Conservation (phyloP, 2,113 vertebrate genomes). For the Dunckerocampus dactyliophorus region DNA sequence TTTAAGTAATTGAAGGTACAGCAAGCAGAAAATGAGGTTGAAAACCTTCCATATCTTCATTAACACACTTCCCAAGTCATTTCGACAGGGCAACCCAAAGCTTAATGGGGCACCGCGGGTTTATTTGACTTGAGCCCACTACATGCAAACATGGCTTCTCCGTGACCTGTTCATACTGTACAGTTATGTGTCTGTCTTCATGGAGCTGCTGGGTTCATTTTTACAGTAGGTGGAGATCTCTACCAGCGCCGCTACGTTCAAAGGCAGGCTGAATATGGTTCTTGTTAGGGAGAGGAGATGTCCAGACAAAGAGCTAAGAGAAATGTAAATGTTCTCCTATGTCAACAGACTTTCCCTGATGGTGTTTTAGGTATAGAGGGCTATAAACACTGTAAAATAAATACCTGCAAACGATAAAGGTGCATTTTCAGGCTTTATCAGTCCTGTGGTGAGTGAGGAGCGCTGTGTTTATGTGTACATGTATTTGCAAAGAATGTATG, state of each 20-base stretch:
- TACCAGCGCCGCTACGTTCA: conserved; percentile 39
- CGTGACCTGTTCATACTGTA: conserved; percentile 55
- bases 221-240: conserved; percentile 26
- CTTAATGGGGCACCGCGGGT: conserved; percentile 33
- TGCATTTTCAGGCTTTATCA: conserved; percentile 52
- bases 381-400: conserved; percentile 60
- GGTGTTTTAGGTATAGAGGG: conserved; percentile 46
- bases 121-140: conserved; percentile 62
- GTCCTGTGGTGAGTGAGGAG: conserved; percentile 18
- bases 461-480: conserved; percentile 21
- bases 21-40: conserved; percentile 6
- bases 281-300: conserved; percentile 56
- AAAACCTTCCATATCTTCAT: conserved; percentile 29
- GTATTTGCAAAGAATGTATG: conserved; percentile 19
- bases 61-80: conserved; percentile 22
- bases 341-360: conserved; percentile 54
- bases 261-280: conserved; percentile 60
- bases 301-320: conserved; percentile 40
- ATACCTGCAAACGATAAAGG: conserved; percentile 58
- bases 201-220: conserved; percentile 28
- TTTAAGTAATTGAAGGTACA: conserved; percentile 20
- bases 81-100: conserved; percentile 43
- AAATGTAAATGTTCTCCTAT: conserved; percentile 57
- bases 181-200: conserved; percentile 61
- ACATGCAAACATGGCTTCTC: conserved; percentile 56